Conservation (phyloP, 2,888 invertebrate genomes). For the Bombylius major region DNA sequence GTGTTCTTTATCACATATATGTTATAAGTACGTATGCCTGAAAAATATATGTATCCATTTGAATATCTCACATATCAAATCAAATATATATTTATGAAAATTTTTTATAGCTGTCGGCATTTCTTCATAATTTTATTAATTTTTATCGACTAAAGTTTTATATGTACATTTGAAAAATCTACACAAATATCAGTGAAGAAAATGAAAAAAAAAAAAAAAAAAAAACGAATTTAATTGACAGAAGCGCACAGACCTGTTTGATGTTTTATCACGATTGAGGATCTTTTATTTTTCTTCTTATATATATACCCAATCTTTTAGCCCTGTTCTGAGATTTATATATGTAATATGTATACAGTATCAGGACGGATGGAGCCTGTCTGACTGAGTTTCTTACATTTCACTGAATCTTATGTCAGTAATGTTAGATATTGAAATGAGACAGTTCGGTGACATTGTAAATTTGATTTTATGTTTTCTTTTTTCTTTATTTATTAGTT, state of each 20-base stretch:
- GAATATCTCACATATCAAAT: too few species aligned
- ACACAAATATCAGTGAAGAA: background rate
- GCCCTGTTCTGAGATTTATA: constrained; percentile 3
- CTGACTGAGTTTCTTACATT: constrained; percentile 6
- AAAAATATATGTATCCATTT: too few species aligned
- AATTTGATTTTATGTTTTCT: background rate
- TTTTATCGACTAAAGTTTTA: constrained; percentile 2
- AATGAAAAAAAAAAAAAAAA: background rate
- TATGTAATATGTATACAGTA: too few species aligned
- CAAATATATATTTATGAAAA: too few species aligned
- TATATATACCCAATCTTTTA: too few species aligned
- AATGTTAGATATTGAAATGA: background rate
- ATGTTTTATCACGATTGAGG: constrained; percentile 18
- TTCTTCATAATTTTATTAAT: constrained; percentile 9
- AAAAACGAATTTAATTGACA: constrained; percentile 20
- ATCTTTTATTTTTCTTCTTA: constrained; percentile 9
- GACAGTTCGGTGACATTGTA: background rate
- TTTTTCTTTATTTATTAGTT: too few species aligned
- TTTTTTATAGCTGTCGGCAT: background rate
- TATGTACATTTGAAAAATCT: background rate
- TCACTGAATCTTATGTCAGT: background rate
- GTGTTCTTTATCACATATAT: too few species aligned
- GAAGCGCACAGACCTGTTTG: constrained; percentile 22
- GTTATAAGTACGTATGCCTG: too few species aligned
- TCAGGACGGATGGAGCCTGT: constrained; percentile 8